Evolutionary conservation across 2,888 invertebrate genomes (phyloP).

Genomic region (Gasteruption jaculator): DNA sequence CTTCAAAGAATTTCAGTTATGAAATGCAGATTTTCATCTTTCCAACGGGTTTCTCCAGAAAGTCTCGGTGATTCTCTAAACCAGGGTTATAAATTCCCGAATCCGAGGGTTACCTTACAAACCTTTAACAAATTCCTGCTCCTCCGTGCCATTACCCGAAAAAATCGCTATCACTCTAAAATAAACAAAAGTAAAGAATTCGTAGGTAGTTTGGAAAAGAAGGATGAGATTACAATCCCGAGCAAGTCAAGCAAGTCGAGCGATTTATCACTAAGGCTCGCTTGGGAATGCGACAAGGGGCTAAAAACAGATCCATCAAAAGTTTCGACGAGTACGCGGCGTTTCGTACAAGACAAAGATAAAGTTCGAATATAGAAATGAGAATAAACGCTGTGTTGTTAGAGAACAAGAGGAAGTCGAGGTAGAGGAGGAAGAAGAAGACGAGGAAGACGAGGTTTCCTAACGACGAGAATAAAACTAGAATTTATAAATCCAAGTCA

Average conservation of each 20-base stretch:
- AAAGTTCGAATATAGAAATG: slow-evolving; percentile 1
- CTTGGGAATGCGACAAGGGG: slow-evolving; percentile 29
- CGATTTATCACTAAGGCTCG: slow-evolving; percentile 34
- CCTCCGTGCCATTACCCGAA: no score
- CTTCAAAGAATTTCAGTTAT: no score
- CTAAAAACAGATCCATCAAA: slow-evolving; percentile 42
- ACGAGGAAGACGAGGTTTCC: slow-evolving; percentile 13
- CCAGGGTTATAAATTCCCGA: no score
- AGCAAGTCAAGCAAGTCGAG: slow-evolving; percentile 23
- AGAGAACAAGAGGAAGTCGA: slow-evolving; percentile 10
- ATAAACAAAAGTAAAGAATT: no score
- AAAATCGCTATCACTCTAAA: no score
- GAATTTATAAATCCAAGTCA: slow-evolving; percentile 2
- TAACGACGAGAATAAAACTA: slow-evolving; percentile 12
- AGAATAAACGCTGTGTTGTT: slow-evolving; percentile 3
- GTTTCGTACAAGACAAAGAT: slow-evolving; percentile 11
- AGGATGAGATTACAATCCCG: slow-evolving; percentile 27
- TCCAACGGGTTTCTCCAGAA: no score
- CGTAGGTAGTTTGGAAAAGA: no score
- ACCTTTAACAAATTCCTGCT: no score
- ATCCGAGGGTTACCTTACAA: no score
- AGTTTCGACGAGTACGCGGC: slow-evolving; percentile 38
- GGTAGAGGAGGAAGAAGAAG: slow-evolving; percentile 9
- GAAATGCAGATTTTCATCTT: no score
- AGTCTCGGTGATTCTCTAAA: no score